Conservation (phyloP, 2,888 invertebrate species). For the Rosalia funebris region DNA sequence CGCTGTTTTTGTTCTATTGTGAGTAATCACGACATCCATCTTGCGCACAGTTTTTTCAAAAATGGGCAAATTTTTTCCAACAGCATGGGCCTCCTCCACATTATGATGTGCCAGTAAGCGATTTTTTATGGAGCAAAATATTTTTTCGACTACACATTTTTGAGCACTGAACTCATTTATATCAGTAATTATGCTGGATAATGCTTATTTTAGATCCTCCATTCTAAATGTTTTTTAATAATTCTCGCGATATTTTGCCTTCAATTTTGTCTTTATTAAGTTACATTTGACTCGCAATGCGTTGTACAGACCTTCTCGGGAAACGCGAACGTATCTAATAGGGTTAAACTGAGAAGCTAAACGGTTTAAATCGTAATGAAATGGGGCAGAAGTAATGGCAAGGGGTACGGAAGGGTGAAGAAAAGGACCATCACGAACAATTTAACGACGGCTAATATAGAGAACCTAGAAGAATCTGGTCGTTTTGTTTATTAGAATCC, state of each 20-base stretch:
- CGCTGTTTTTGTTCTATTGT: no score
- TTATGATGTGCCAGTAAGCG: no score
- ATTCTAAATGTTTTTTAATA: neutral
- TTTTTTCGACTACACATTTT: neutral
- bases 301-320: neutral
- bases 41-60: no score
- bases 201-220: neutral
- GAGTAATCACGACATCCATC: no score
- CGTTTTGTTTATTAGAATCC: slow-evolving; percentile 2
- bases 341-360: neutral
- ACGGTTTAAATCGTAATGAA: slow-evolving; percentile 22
- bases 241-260: neutral
- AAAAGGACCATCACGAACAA: slow-evolving; percentile 10
- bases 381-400: slow-evolving; percentile 25
- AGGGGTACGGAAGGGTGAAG: slow-evolving; percentile 6
- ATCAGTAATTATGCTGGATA: neutral
- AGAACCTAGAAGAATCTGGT: neutral
- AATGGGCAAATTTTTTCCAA: no score
- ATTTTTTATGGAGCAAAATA: no score
- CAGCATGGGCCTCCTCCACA: no score
- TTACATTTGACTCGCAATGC: neutral
- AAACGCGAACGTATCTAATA: slow-evolving; percentile 4
- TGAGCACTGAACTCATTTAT: neutral
- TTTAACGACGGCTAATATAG: slow-evolving; percentile 12
- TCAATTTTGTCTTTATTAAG: neutral